A percentile compares a stretch with the other conserved stretches of the same genome.
phyloP scores from a whole-genome alignment of 2,113 vertebrate species.

The Elgaria multicarinata region DNA sequence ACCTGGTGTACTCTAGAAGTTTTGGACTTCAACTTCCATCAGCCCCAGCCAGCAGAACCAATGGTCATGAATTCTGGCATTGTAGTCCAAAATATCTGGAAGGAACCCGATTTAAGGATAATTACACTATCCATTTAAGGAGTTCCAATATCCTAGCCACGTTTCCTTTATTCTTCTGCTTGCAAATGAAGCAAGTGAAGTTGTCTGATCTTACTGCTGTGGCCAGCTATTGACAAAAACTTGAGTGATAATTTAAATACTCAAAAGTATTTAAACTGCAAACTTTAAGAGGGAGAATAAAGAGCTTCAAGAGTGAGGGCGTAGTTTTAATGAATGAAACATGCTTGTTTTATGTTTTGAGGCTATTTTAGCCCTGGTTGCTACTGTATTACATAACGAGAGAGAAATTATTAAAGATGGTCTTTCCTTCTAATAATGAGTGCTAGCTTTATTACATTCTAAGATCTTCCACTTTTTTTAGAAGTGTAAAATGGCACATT shows the following conservation, averaged over 20 bases:
- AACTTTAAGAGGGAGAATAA: not conserved
- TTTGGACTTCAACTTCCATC: not conserved
- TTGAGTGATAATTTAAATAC: not conserved
- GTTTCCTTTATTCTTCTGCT: not conserved
- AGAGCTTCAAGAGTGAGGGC: not conserved
- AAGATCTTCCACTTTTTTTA: not conserved
- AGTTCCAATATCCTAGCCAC: not conserved
- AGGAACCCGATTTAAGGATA: not conserved
- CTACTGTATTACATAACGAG: not conserved
- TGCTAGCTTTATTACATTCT: not conserved
- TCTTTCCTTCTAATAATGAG: slow-evolving; percentile 5
- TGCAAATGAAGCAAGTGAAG: not conserved
- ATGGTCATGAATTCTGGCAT: no score
- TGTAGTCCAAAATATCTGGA: not conserved
- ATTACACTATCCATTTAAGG: not conserved
- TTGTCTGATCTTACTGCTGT: not conserved
- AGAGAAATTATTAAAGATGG: slow-evolving; percentile 3
- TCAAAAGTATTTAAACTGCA: not conserved
- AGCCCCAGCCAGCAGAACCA: no score
- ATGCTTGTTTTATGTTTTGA: not conserved
- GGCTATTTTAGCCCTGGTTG: slow-evolving; percentile 13
- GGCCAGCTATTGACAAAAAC: not conserved
- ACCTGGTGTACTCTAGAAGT: not conserved
- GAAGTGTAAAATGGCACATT: not conserved
- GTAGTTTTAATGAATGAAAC: not conserved